Percentiles rank a stretch among this genome's conserved stretches.
phyloP scores from a whole-genome alignment of 2,797 vertebrate species.

The Sciaenops ocellatus region DNA sequence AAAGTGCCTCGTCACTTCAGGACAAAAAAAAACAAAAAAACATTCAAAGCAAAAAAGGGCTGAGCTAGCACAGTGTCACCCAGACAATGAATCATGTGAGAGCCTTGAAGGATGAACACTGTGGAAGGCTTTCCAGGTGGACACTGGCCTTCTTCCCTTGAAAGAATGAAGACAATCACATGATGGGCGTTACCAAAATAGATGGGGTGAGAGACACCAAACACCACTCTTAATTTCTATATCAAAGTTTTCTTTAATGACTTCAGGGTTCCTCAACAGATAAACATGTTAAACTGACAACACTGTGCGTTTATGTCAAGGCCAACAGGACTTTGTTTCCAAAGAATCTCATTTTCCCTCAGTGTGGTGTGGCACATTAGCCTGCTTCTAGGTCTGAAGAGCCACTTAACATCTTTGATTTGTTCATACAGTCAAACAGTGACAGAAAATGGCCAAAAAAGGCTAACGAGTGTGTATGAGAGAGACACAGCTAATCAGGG shows the following conservation, averaged over 20 bases:
- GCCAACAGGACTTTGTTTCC: not conserved
- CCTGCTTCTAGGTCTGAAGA: too few species aligned
- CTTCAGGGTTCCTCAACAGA: not conserved
- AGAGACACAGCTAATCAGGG: too few species aligned
- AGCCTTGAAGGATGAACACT: conserved; percentile 12
- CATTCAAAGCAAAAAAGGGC: conserved; percentile 2
- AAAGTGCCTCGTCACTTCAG: conserved; percentile 42
- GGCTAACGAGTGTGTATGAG: too few species aligned
- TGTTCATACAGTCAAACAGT: not conserved
- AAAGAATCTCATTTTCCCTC: not conserved
- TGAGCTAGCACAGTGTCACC: conserved; percentile 7
- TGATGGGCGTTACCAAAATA: not conserved
- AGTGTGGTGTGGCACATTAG: not conserved
- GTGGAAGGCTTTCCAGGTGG: not conserved
- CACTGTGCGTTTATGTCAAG: not conserved
- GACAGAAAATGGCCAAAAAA: not conserved
- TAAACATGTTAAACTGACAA: not conserved
- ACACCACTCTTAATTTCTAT: not conserved
- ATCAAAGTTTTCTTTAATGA: not conserved
- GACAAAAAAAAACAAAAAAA: conserved; percentile 6
- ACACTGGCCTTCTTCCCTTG: not conserved
- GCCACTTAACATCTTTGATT: not conserved
- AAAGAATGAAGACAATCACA: not conserved
- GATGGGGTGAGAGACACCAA: not conserved
- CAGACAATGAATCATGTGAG: not conserved